phyloP scores from a whole-genome alignment of 2,797 vertebrate genomes.

The Parotocinclus haroldoi region DNA sequence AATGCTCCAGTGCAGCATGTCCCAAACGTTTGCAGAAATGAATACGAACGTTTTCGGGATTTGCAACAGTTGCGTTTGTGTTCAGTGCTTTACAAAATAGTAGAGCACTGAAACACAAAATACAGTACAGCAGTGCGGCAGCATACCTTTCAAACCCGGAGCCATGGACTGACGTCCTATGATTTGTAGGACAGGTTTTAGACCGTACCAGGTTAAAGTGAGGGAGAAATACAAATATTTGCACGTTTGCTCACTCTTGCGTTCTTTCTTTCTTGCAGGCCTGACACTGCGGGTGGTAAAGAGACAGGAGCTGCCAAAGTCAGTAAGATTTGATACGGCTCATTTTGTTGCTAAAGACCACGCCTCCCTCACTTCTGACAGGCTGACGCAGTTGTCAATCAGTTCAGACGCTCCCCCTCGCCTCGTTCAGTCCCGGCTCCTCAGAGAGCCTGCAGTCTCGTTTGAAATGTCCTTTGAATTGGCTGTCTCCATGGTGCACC shows the following conservation, averaged over 20 bases:
- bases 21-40: too few relatives aligned
- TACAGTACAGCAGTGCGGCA: too few relatives aligned
- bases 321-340: constrained; percentile 96
- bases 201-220: too few relatives aligned
- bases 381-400: constrained; percentile 75
- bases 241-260: background rate
- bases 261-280: constrained; percentile 60
- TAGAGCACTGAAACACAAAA: too few relatives aligned
- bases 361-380: constrained; percentile 81
- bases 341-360: constrained; percentile 84
- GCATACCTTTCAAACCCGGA: too few relatives aligned
- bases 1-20: too few relatives aligned
- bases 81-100: too few relatives aligned
- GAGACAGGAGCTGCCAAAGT: constrained; percentile 99
- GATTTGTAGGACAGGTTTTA: too few relatives aligned
- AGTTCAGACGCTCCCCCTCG: constrained; percentile 58
- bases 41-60: too few relatives aligned
- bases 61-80: too few relatives aligned
- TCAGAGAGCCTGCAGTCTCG: constrained; percentile 38
- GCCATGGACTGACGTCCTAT: too few relatives aligned
- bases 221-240: too few relatives aligned
- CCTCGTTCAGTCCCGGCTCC: constrained; percentile 32
- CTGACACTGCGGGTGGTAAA: constrained; percentile 92
- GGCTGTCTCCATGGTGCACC: constrained; percentile 36
- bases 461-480: constrained; percentile 51